These are phyloP conservation scores for Agrotis clavis DNA, from an alignment of 2,888 invertebrate genomes.

Conservation along the genomic window DNA sequence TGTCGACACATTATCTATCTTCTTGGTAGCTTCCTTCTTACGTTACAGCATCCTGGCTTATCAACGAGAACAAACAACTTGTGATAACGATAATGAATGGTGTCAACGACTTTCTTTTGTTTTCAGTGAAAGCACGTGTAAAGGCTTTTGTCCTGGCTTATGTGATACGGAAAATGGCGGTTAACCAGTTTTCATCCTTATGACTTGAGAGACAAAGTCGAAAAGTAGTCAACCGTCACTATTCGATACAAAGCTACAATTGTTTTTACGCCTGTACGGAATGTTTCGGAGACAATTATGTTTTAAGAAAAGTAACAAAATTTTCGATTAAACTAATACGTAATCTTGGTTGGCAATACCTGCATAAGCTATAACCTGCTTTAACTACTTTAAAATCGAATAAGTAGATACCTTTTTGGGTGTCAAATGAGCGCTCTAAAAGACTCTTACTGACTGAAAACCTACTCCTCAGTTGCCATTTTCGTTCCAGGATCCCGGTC, in stretches of 20 bases:
- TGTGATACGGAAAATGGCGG: background rate
- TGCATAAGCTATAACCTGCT: too few species aligned
- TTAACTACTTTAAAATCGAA: background rate
- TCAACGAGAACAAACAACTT: constrained; percentile 63
- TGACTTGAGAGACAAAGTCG: background rate
- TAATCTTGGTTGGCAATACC: too few species aligned
- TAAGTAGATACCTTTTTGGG: background rate
- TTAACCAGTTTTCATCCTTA: background rate
- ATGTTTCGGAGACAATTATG: background rate
- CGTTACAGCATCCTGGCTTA: constrained; percentile 62
- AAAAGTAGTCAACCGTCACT: background rate
- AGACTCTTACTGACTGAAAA: too few species aligned
- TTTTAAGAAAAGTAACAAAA: background rate
- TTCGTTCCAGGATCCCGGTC: too few species aligned
- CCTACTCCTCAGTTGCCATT: too few species aligned
- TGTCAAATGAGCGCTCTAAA: too few species aligned
- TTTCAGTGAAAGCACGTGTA: constrained; percentile 54
- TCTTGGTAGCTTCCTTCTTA: constrained; percentile 44
- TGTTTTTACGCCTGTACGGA: too few species aligned
- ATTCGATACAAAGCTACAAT: background rate
- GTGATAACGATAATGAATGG: constrained; percentile 63
- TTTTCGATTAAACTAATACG: too few species aligned
- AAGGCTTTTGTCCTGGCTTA: background rate
- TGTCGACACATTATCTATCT: constrained; percentile 58
- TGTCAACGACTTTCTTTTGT: constrained; percentile 64